Evolutionary conservation across 2,113 vertebrate species (phyloP), one percentile per base, ranked within the genome.

Genomic region (Lonchura striata): DNA sequence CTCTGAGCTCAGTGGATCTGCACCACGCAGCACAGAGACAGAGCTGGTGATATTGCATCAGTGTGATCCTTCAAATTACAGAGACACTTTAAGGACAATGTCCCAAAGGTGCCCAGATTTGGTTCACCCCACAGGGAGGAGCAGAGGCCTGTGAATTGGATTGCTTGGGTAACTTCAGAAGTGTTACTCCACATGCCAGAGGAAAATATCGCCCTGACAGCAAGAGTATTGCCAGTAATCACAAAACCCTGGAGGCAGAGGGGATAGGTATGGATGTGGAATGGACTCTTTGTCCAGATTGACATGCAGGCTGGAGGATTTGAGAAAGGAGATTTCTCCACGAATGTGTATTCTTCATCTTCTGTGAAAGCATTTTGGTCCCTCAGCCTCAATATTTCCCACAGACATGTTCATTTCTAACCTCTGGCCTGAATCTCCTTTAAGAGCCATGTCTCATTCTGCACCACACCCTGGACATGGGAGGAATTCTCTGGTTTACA

Each of bases 301-400:
- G 16, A 35, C 0, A 0, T 15, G 11, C 12, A n/a, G 15, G 18
- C 25, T 68, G 59, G 63, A 28, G 47, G 52, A 23, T 14, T 23
- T 53, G 20, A 13, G 30, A 72, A 57, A 22, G 46, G 60, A 71
- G 8, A 22, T 59, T n/a, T 61, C 30, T 9, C 35, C 27, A 11
- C 39, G 23, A 46, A 12, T 11, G 10, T 50, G 11, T 5, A 6
- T 27, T 21, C 13, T 21, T 6, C 52, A 41, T 15, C 24, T 42
- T 39, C 65, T 56, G 17, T 13, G 11, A 42, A 64, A 18, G 19
- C 16, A 4, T 44, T 84, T 53, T 60, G 2, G 11, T 54, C n/a
- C 41, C 78, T 66, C 35, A 59, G 54, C 35, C 42, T 47, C 69
- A 19, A 0, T 5, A 12, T 71, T 86, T 78, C 65, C 74, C 52